phyloP scores from a whole-genome alignment of 92 coral and sea anemone species.

The Phymanthus crucifer region DNA sequence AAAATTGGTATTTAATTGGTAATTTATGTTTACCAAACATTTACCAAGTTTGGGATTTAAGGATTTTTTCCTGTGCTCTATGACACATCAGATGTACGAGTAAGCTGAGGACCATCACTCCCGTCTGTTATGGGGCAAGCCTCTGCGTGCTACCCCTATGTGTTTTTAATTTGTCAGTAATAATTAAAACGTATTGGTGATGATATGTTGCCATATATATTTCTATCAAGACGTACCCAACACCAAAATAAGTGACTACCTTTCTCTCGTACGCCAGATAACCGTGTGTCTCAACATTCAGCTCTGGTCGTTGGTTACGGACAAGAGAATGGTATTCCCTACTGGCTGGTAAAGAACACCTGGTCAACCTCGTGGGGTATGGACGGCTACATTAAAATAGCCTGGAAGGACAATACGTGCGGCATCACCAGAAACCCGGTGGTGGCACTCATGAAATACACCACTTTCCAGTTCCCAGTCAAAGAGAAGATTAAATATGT shows the following conservation, averaged over 20 bases:
- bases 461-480: constrained; percentile 80
- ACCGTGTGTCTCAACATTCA: constrained; percentile 87
- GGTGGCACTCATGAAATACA: constrained; percentile 83
- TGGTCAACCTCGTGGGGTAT: constrained; percentile 95
- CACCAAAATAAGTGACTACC: neutral
- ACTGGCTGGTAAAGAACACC: constrained; percentile 94
- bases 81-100: too few species aligned
- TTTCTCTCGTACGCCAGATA: constrained; percentile 53
- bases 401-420: constrained; percentile 89
- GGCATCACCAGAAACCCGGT: constrained; percentile 94
- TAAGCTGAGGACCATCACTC: too few species aligned
- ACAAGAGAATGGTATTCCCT: constrained; percentile 87
- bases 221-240: neutral
- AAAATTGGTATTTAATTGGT: too few species aligned
- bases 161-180: too few species aligned
- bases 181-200: too few species aligned
- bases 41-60: too few species aligned
- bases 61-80: too few species aligned
- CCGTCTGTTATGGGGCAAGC: too few species aligned
- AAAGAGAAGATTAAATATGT: constrained; percentile 57
- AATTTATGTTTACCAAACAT: too few species aligned
- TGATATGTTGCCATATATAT: neutral
- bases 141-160: too few species aligned
- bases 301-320: constrained; percentile 97
- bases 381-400: constrained; percentile 88